Conservation (phyloP, 2,888 invertebrate genomes). For the Drosophila gaucha region DNA sequence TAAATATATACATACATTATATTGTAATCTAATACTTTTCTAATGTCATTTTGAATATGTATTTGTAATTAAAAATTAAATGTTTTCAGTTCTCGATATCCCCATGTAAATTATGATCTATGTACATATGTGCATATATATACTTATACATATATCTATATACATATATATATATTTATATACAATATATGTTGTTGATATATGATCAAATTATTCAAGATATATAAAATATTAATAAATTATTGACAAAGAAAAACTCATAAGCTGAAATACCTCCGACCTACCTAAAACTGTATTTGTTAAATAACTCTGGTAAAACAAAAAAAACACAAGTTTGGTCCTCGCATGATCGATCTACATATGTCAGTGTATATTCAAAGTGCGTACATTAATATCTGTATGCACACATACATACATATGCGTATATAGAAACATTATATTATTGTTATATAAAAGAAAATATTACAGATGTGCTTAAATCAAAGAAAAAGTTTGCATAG, state of each 20-base stretch:
- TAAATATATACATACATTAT: slow-evolving; percentile 26
- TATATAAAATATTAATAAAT: slow-evolving; percentile 15
- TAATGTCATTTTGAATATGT: slow-evolving; percentile 28
- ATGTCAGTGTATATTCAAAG: slow-evolving; percentile 9
- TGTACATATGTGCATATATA: slow-evolving; percentile 17
- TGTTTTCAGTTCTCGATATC: slow-evolving; percentile 1
- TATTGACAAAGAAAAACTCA: slow-evolving; percentile 19
- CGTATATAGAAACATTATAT: slow-evolving; percentile 28
- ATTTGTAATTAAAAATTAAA: slow-evolving; percentile 22
- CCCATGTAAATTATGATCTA: slow-evolving; percentile 9
- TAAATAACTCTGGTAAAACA: no score
- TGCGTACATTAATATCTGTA: background rate
- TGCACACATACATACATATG: slow-evolving; percentile 10
- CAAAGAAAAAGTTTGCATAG: slow-evolving; percentile 1
- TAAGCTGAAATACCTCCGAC: slow-evolving; percentile 71
- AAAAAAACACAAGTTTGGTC: no score
- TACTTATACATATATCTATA: slow-evolving; percentile 5
- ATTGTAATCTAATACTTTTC: slow-evolving; percentile 31
- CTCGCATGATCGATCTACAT: slow-evolving; percentile 8
- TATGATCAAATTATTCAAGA: slow-evolving; percentile 20
- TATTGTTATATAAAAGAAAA: slow-evolving; percentile 24
- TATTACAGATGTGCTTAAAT: background rate
- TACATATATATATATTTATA: background rate
- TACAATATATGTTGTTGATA: slow-evolving; percentile 31
- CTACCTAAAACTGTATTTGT: slow-evolving; percentile 45